Percentiles rank a stretch among this genome's conserved stretches.
Evolutionary conservation across 2,888 invertebrate species (phyloP).

Genomic region (Drosophila formosana): DNA sequence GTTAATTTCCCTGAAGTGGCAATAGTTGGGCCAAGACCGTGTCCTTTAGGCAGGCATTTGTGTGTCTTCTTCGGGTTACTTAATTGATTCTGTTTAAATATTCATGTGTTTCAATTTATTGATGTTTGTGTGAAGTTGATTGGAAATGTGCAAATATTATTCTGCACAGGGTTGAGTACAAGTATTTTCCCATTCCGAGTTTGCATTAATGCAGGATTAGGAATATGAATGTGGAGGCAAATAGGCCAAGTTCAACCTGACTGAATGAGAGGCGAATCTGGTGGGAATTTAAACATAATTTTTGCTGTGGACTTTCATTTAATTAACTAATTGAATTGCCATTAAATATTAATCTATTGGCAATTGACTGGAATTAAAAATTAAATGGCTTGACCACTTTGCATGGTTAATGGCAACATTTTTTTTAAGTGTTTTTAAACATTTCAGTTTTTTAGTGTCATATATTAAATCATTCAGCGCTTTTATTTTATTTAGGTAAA

Average conservation of each 20-base stretch:
- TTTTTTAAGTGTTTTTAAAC: too few relatives aligned
- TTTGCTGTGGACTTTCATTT: not conserved
- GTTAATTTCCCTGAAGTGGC: conserved; percentile 74
- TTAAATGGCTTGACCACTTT: not conserved
- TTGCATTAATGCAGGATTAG: conserved; percentile 1
- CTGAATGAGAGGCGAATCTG: not conserved
- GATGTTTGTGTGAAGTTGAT: conserved; percentile 67
- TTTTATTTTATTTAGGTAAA: not conserved
- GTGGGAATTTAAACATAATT: not conserved
- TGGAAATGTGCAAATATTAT: conserved; percentile 54
- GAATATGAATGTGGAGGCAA: not conserved
- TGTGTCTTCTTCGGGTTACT: conserved; percentile 48
- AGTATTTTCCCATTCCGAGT: not conserved
- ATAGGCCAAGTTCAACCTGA: not conserved
- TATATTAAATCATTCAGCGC: too few relatives aligned
- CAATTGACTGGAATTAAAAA: not conserved
- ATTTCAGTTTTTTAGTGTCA: too few relatives aligned
- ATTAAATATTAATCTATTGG: not conserved
- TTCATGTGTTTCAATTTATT: conserved; percentile 59
- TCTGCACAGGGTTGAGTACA: not conserved
- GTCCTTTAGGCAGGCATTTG: conserved; percentile 31
- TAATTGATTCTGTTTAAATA: conserved; percentile 68
- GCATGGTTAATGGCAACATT: not conserved
- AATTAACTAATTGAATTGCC: not conserved
- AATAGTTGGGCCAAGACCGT: conserved; percentile 40